Conservation (phyloP, 2,113 vertebrate species). For the Cyanoramphus novaezelandiae region DNA sequence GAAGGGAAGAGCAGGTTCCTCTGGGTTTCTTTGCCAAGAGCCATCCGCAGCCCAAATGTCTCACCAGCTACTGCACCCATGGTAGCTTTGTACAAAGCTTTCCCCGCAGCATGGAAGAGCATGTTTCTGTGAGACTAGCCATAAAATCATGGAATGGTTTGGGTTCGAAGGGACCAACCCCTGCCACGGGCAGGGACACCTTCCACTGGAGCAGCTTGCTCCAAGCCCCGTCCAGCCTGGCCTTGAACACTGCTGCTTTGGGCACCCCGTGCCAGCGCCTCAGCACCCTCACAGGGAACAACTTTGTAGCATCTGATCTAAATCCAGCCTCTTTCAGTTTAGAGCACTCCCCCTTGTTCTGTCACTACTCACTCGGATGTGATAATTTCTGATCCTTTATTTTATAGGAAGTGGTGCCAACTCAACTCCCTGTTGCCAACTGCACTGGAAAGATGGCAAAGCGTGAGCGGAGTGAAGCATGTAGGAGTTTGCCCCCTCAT, state of each 20-base stretch:
- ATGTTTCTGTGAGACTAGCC: not conserved
- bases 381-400: not conserved
- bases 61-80: accelerated
- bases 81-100: not conserved
- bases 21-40: not conserved
- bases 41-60: not conserved
- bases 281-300: not conserved
- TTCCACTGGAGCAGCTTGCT: not conserved
- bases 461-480: not conserved
- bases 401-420: not conserved
- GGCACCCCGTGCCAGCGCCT: not conserved
- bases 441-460: not conserved
- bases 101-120: not conserved
- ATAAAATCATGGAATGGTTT: not conserved
- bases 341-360: not conserved
- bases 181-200: not conserved
- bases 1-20: not conserved
- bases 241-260: not conserved
- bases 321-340: not conserved
- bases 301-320: not conserved
- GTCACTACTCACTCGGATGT: not conserved
- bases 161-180: not conserved
- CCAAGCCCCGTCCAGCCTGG: not conserved
- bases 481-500: not conserved
- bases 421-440: not conserved